Base-by-base conservation (phyloP, 2,888 invertebrate species). In the Archips xylosteana region DNA sequence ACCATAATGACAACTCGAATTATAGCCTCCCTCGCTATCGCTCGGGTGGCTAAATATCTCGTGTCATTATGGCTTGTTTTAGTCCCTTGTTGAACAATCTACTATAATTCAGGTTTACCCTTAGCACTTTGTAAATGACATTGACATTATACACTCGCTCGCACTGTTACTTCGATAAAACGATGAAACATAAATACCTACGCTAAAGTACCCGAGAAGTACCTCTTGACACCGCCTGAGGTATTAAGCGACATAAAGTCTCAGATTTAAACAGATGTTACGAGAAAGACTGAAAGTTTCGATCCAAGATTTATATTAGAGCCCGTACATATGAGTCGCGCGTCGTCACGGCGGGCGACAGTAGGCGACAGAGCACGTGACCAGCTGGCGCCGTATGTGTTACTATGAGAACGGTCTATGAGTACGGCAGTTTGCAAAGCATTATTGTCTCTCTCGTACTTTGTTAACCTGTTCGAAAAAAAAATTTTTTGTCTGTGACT, bases 251-350 rank as follows among this genome's bases (percentile, higher is more conserved):
- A 57, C 32, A 57, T 32, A 32, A 32, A 57, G 57, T 32, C 12
- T 10, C 57, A 12, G 32, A 12, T 32, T 57, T 57, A 32, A 51
- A 57, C 57, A 57, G 57, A 57, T 57, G 57, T 57, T 57, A 32
- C 57, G 23, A 12, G 32, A 32, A 15, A 57, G 23, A 32, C 57
- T 57, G 57, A 5, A 54, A 57, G 32, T 57, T 32, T 57, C 12
- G 10, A 10, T 23, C 23, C 54, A 54, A 54, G 23, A 54, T 2
- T 54, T 54, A 54, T 54, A 54, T 54, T 23, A 57, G 57, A 57
- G 57, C 12, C 12, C 57, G 57, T 57, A 1, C 57, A 32, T 32
- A 57, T 32, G 32, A 32, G 57, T 10, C 32, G 57, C 57, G 57
- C 57, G 32, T 57, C 54, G 23, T 23, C 12, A 10, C 51, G 51